A percentile compares a stretch with the other conserved stretches of the same genome.
phyloP scores from a whole-genome alignment of 2,797 vertebrate genomes.

The Chelon labrosus region DNA sequence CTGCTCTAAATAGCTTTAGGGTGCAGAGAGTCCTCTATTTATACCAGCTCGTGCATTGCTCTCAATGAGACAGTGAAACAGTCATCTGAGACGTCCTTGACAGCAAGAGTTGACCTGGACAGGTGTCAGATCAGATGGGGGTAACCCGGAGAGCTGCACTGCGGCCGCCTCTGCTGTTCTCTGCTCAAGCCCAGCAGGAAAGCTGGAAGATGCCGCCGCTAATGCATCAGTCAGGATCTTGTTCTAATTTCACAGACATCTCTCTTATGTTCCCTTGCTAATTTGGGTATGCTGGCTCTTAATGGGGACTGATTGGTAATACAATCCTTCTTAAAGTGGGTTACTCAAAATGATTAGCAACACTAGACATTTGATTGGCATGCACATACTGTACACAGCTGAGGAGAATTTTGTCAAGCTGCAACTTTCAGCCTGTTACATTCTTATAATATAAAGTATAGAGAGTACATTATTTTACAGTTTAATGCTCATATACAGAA shows the following conservation, averaged over 20 bases:
- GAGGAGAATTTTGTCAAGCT: not conserved
- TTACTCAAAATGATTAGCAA: slow-evolving; percentile 19
- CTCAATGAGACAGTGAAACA: slow-evolving; percentile 70
- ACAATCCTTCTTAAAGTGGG: slow-evolving; percentile 11
- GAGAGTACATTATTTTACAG: not conserved
- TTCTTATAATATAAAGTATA: no score
- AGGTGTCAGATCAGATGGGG: slow-evolving; percentile 75
- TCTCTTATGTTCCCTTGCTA: slow-evolving; percentile 28
- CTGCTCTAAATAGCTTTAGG: slow-evolving; percentile 77
- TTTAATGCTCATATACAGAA: no score
- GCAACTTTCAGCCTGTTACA: no score
- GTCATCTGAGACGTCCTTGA: slow-evolving; percentile 83
- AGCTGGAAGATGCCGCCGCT: slow-evolving; percentile 11
- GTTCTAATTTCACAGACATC: slow-evolving; percentile 38
- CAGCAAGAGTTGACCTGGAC: slow-evolving; percentile 68
- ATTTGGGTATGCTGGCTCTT: slow-evolving; percentile 15
- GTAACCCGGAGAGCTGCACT: slow-evolving; percentile 40
- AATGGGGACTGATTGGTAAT: slow-evolving; percentile 17
- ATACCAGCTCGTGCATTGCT: slow-evolving; percentile 73
- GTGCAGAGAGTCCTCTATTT: slow-evolving; percentile 77
- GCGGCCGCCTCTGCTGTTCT: slow-evolving; percentile 23
- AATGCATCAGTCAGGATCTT: slow-evolving; percentile 57
- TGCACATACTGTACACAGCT: not conserved
- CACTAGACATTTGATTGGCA: slow-evolving; percentile 7
- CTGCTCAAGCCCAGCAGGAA: slow-evolving; percentile 33